These are phyloP conservation scores for Tinea pellionella DNA, from an alignment of 2,888 invertebrate genomes.

Conservation along the genomic window DNA sequence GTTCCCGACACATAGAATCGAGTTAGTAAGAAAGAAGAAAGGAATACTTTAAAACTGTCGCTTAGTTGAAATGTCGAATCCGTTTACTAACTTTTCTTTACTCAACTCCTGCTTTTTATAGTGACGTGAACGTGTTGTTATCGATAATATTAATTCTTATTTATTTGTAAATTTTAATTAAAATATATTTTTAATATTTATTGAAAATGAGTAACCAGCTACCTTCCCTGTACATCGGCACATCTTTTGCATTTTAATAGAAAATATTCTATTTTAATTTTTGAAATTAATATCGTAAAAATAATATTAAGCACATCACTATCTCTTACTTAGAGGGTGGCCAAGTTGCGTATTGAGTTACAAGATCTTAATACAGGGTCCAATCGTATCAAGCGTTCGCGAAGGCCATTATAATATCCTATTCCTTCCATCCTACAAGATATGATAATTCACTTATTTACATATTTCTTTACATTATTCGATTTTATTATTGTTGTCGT, in stretches of 20 bases:
- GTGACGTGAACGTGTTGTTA: not conserved
- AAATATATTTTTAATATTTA: not conserved
- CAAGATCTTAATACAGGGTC: constrained; percentile 40
- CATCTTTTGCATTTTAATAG: too few species aligned
- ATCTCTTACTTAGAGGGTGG: constrained; percentile 33
- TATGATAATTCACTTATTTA: constrained; percentile 48
- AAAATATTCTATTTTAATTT: too few species aligned
- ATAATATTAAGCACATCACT: constrained; percentile 19
- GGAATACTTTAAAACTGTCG: constrained; percentile 65
- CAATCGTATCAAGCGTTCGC: constrained; percentile 44
- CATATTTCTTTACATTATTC: constrained; percentile 31
- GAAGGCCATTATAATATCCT: constrained; percentile 47
- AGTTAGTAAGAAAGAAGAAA: constrained; percentile 43
- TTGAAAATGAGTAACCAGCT: too few species aligned
- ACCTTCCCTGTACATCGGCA: too few species aligned
- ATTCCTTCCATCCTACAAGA: constrained; percentile 21
- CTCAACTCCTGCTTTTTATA: not conserved
- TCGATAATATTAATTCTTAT: not conserved
- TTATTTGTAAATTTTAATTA: not conserved
- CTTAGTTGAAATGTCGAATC: constrained; percentile 64
- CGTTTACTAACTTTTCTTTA: constrained; percentile 52
- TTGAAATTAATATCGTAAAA: not conserved
- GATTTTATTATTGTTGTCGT: not conserved
- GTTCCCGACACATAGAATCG: constrained; percentile 57
- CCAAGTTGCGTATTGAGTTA: constrained; percentile 65